phyloP scores from a whole-genome alignment of 2,888 invertebrate genomes.

The Microplitis deprimator region DNA sequence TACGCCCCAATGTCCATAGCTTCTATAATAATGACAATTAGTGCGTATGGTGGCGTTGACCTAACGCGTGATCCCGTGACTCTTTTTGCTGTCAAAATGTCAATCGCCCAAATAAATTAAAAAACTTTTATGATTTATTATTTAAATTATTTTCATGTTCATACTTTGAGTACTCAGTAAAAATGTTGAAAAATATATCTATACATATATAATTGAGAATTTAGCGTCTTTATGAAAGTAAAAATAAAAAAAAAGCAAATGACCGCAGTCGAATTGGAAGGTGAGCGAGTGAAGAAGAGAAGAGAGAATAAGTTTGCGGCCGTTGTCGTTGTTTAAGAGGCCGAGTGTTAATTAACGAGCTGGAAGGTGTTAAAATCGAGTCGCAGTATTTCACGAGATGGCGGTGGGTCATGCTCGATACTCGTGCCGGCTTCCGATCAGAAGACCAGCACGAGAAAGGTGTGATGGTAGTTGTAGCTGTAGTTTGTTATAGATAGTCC shows the following conservation, averaged over 20 bases:
- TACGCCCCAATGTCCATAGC: conserved; percentile 49
- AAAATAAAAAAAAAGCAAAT: conserved; percentile 39
- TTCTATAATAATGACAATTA: conserved; percentile 60
- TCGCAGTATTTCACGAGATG: conserved; percentile 65
- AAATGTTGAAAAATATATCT: not conserved
- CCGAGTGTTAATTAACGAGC: conserved; percentile 64
- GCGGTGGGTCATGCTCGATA: conserved; percentile 30
- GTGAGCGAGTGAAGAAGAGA: not conserved
- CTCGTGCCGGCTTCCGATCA: conserved; percentile 32
- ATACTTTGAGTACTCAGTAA: too few species aligned
- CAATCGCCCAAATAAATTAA: not conserved
- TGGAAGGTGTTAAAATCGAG: conserved; percentile 65
- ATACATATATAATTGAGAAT: too few species aligned
- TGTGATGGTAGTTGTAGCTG: not conserved
- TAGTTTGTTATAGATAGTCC: conserved; percentile 12
- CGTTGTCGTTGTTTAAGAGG: conserved; percentile 37
- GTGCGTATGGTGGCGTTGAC: conserved; percentile 59
- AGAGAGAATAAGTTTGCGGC: conserved; percentile 41
- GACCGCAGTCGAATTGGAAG: conserved; percentile 10
- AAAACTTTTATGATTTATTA: not conserved
- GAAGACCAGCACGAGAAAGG: not conserved
- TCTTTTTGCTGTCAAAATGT: not conserved
- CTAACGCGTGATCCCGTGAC: conserved; percentile 50
- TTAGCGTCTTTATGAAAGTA: not conserved
- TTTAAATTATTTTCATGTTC: too few species aligned